Evolutionary conservation across 2,113 vertebrate genomes (phyloP), one percentile per base, ranked within the genome.

Genomic region (Nibea albiflora): DNA sequence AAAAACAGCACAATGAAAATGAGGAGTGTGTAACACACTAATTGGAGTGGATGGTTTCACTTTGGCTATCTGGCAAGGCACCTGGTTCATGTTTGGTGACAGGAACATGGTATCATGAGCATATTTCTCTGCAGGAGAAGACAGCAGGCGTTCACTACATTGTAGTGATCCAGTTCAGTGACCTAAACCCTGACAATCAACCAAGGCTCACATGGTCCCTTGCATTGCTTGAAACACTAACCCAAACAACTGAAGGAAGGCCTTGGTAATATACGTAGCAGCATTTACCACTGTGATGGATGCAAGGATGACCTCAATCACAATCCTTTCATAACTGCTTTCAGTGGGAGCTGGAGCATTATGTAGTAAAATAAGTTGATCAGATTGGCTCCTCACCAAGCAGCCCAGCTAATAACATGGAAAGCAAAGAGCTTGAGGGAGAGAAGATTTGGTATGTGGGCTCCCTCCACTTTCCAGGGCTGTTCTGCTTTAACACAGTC

Each of bases 301-400:
- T 95, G 94, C 92, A 92, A 93, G 92, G 91, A 95, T 96, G 95
- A 96, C 96, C 96, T 96, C 96, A 96, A 96, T 97, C 96, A 96
- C 93, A 94, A 94, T 92, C 94, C 81, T 72, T 86, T 94, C 95
- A 96, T 94, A 94, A 90, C 90, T 88, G 87, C 93, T 95, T 94
- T 93, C 89, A 94, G 91, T 70, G 72, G 87, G 88, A 92, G 90
- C 94, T 82, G 90, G 89, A 82, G 80, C 74, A 90, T 84, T 89
- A 89, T 92, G 89, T 89, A 90, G 92, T 92, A 87, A 92, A 89
- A 93, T 95, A 95, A 94, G 92, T 96, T 96, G 94, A 95, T 96
- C 95, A 94, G 95, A 96, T 96, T 94, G 93, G 94, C 94, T 94
- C 66, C 78, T 93, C 90, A 92, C 90, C 89, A 91, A 93, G 89